Conservation (phyloP, 2,888 invertebrate species). For the Geotrupes spiniger region DNA sequence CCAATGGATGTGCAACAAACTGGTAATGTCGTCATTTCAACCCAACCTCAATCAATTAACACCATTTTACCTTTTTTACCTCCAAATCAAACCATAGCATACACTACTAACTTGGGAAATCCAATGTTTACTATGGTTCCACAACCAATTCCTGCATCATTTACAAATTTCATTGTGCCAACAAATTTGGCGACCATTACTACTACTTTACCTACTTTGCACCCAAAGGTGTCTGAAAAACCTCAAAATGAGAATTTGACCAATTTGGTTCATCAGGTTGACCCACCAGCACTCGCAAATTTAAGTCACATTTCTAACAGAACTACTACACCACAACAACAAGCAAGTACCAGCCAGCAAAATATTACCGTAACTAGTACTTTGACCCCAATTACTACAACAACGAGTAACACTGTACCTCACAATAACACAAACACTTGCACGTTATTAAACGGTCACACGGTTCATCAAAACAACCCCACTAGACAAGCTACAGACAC, state of each 20-base stretch:
- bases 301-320: no score
- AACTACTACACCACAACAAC: no score
- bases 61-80: constrained; percentile 29
- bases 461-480: constrained; percentile 18
- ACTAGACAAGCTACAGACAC: constrained; percentile 6
- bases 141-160: constrained; percentile 17
- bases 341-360: no score
- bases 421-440: constrained; percentile 6
- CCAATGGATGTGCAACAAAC: constrained; percentile 18
- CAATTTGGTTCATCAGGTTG: no score
- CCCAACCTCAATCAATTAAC: constrained; percentile 26
- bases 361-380: no score
- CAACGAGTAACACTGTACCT: not conserved
- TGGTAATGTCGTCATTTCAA: constrained; percentile 28
- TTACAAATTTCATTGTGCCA: constrained; percentile 14
- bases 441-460: constrained; percentile 18
- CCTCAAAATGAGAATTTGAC: not conserved
- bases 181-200: not conserved
- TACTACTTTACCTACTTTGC: constrained; percentile 5
- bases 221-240: not conserved
- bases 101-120: constrained; percentile 27
- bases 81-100: constrained; percentile 35
- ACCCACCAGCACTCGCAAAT: no score
- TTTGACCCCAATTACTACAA: constrained; percentile 9
- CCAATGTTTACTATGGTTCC: constrained; percentile 36